These are phyloP conservation scores for Oncopodura yosiiana DNA, from an alignment of 1,140 invertebrate genomes.

Conservation along the genomic window DNA sequence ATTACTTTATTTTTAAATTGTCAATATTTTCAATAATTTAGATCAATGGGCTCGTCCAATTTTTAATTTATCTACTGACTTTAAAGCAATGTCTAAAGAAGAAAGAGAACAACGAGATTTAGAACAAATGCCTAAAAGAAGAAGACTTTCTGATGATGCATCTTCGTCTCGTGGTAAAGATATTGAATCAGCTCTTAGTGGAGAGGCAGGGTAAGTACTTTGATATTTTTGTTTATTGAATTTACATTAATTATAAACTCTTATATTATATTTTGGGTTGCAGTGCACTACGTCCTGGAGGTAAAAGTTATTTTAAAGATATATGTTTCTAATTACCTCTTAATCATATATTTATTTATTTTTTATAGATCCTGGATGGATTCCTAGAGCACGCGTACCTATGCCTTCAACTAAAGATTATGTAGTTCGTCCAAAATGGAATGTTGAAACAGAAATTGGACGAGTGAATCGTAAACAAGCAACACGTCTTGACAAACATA, in stretches of 20 bases:
- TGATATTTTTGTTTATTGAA: slow-evolving; percentile 7
- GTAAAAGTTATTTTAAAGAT: no score
- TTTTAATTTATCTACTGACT: slow-evolving; percentile 91
- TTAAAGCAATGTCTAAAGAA: slow-evolving; percentile 74
- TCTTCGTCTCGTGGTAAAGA: slow-evolving; percentile 37
- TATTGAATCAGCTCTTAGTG: slow-evolving; percentile 51
- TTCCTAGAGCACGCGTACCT: slow-evolving; percentile 86
- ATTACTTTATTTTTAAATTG: no score
- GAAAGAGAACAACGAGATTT: slow-evolving; percentile 83
- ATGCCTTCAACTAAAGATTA: slow-evolving; percentile 94
- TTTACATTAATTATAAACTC: slow-evolving; percentile 12
- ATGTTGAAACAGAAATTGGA: slow-evolving; percentile 72
- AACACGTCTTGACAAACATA: slow-evolving; percentile 79
- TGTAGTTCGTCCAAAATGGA: slow-evolving; percentile 85
- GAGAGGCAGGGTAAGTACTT: slow-evolving; percentile 49
- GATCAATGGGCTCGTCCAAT: slow-evolving; percentile 93
- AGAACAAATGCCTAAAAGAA: slow-evolving; percentile 69
- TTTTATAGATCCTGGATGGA: slow-evolving; percentile 94
- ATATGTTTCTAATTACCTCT: no score
- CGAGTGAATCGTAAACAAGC: slow-evolving; percentile 66
- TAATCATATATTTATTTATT: no score
- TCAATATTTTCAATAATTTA: no score
- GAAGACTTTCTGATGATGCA: slow-evolving; percentile 45
- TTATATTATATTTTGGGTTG: slow-evolving; percentile 10
- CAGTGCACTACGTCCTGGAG: slow-evolving; percentile 64